phyloP scores from a whole-genome alignment of 2,797 vertebrate species.

The Liparis tanakae region DNA sequence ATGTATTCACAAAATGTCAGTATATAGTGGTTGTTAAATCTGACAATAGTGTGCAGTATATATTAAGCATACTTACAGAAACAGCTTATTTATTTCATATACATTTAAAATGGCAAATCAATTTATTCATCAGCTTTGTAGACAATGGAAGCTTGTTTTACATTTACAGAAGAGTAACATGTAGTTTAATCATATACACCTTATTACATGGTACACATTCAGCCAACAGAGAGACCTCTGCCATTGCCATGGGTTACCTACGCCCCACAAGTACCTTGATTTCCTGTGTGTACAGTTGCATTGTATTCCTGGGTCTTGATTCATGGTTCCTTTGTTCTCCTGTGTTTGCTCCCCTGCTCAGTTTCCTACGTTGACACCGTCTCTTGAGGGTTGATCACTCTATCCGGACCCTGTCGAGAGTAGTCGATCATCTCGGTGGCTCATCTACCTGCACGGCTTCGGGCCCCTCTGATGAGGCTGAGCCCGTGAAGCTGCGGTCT shows the following conservation, averaged over 20 bases:
- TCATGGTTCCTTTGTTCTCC: conserved; percentile 46
- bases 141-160: background rate
- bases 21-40: background rate
- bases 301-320: conserved; percentile 42
- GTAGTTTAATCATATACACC: background rate
- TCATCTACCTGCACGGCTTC: conserved; percentile 56
- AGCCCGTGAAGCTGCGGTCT: conserved; percentile 12
- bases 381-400: conserved; percentile 51
- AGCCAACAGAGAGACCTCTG: background rate
- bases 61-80: background rate
- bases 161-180: background rate
- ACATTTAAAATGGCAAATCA: background rate
- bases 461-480: conserved; percentile 50
- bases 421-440: conserved; percentile 50
- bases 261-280: background rate
- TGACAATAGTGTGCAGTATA: background rate
- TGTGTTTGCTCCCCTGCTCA: conserved; percentile 38
- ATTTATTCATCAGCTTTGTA: background rate
- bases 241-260: conserved; percentile 10
- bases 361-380: conserved; percentile 47
- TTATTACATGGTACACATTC: background rate
- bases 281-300: conserved; percentile 33
- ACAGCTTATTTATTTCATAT: background rate
- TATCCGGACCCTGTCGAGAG: conserved; percentile 48
- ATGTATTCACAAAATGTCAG: background rate